Base-by-base conservation (phyloP, 2,888 invertebrate genomes). In the Caenorhabditis parvicauda region DNA sequence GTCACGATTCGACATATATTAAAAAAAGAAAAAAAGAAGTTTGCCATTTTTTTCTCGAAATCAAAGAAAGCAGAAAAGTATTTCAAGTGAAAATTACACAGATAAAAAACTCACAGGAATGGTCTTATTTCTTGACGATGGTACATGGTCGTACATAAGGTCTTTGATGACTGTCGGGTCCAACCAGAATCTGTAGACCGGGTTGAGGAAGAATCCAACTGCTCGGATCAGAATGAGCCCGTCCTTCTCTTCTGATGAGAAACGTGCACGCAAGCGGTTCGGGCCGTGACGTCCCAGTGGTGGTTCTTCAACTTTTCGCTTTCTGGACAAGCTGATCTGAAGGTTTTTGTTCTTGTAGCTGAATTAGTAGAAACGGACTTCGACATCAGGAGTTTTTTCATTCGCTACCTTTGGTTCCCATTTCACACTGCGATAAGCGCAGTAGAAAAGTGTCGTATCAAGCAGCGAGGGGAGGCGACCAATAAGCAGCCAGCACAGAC, bases 201-300 rank as follows among this genome's bases (percentile, higher is more conserved):
- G 79, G 54, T 80, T 79, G 45, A 80, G 55, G 56, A 79, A 79
- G 62, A 75, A 79, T 21, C 79, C 72, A 28, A 79, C 67, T 2
- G 77, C 77, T 19, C 79, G 66, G 43, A 79, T 78, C 44, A 79
- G 60, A 6, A 79, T 69, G 24, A 75, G 51, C 64, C 75, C 74
- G 27, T 77, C 77, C 9, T 67, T 52, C 47, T 77, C 77, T 38
- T 66, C 65, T 1, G 74, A 53, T 2, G 60, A 53, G 55, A 77
- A 77, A 6, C 76, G 55, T 42, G 70, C 57, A 37, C 74, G 27
- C 14, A 74, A n/a, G n/a, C n/a, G n/a, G n/a, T n/a, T n/a, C n/a
- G n/a, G n/a, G n/a, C n/a, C n/a, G n/a, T n/a, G n/a, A n/a, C n/a
- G n/a, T n/a, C n/a, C n/a, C n/a, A n/a, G n/a, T n/a, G n/a, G n/a